Conservation (phyloP, 2,888 invertebrate species). For the Drepanosiphum platanoidis region DNA sequence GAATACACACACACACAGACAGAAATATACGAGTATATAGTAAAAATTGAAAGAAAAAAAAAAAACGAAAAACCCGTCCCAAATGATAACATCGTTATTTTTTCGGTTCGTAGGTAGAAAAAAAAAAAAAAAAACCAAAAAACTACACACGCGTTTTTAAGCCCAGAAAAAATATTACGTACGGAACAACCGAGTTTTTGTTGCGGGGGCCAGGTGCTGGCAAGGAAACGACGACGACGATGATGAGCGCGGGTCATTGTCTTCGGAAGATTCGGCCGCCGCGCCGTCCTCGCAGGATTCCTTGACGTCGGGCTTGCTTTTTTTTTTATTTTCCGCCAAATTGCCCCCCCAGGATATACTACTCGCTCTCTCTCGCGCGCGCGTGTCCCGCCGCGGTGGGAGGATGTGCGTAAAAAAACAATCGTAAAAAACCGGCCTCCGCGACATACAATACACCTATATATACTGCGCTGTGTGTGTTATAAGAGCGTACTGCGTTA, state of each 20-base stretch:
- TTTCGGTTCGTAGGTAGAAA: conserved; percentile 47
- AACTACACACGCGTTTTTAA: too few species aligned
- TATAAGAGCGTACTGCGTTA: background rate
- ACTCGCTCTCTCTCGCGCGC: background rate
- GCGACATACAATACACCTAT: background rate
- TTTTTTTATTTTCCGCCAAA: conserved; percentile 18
- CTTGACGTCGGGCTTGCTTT: background rate
- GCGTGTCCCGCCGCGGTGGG: background rate
- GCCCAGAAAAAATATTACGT: too few species aligned
- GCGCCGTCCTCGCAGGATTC: background rate
- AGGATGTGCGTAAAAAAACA: conserved; percentile 15
- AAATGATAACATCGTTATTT: conserved; percentile 57
- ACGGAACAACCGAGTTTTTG: conserved; percentile 41
- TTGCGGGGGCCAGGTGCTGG: conserved; percentile 42
- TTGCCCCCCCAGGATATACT: conserved; percentile 18
- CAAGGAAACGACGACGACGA: conserved; percentile 21
- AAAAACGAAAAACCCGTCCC: conserved; percentile 53
- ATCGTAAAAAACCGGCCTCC: background rate
- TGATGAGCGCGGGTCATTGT: conserved; percentile 45
- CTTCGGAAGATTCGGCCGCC: conserved; percentile 9
- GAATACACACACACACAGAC: conserved; percentile 1
- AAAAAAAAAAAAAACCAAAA: conserved; percentile 29
- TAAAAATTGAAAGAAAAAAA: conserved; percentile 1
- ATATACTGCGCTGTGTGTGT: too few species aligned
- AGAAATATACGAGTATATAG: background rate